These are phyloP conservation scores for Platyrinchus mystaceus DNA, from an alignment of 2,797 vertebrate species.

Conservation along the genomic window DNA sequence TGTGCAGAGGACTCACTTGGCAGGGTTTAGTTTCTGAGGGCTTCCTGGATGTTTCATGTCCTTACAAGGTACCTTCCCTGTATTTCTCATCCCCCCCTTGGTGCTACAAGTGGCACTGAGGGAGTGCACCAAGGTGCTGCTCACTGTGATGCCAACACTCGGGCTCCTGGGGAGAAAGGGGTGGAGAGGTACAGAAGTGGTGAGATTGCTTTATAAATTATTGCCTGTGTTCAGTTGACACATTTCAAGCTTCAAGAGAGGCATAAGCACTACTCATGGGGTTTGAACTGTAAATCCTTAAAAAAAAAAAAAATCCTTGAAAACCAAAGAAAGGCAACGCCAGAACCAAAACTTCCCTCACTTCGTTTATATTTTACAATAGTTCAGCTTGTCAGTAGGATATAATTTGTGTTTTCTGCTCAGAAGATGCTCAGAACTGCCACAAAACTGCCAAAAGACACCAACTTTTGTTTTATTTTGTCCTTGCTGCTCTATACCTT, in stretches of 20 bases:
- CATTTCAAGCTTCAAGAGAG: conserved; percentile 27
- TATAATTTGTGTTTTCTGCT: conserved; percentile 15
- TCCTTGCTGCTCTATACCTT: conserved; percentile 43
- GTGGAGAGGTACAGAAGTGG: neutral
- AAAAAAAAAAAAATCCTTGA: neutral
- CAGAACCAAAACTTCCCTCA: neutral
- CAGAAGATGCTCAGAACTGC: conserved; percentile 40
- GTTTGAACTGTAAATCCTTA: conserved; percentile 43
- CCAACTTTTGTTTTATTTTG: conserved; percentile 64
- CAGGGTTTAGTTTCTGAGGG: neutral
- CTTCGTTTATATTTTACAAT: conserved; percentile 33
- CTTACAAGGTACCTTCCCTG: neutral
- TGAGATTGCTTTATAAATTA: conserved; percentile 47
- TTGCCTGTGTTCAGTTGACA: neutral
- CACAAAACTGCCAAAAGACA: conserved; percentile 41
- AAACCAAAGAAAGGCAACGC: neutral
- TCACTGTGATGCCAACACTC: neutral
- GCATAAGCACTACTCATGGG: conserved; percentile 6
- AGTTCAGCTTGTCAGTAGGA: conserved; percentile 4
- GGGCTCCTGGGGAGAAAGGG: neutral
- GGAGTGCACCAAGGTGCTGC: neutral
- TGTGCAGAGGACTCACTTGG: neutral
- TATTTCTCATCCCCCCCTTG: rapidly evolving
- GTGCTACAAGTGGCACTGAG: neutral
- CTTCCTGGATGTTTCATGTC: neutral